phyloP scores from a whole-genome alignment of 2,797 vertebrate genomes.

The Cygnus olor region DNA sequence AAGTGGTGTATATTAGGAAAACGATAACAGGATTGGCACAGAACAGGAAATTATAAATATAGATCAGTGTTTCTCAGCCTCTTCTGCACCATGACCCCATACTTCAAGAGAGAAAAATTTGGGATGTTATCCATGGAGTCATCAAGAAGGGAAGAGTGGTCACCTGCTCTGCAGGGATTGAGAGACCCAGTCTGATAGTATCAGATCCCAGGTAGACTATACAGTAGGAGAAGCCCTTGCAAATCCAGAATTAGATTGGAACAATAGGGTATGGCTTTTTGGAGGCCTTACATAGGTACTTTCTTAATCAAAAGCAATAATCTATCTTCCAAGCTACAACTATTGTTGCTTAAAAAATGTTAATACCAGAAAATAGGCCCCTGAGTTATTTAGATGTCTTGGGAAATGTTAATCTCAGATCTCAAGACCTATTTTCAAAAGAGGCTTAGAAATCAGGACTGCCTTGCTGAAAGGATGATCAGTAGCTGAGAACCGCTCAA shows the following conservation, averaged over 20 bases:
- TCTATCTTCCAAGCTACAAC: not conserved
- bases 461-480: not conserved
- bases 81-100: not conserved
- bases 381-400: not conserved
- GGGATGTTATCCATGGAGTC: not conserved
- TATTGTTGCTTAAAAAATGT: not conserved
- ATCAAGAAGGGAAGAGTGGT: not conserved
- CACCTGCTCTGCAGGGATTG: not conserved
- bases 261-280: not conserved
- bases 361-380: not conserved
- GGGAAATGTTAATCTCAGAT: not conserved
- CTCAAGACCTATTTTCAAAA: not conserved
- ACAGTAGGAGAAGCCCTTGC: not conserved
- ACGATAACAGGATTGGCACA: not conserved
- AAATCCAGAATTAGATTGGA: not conserved
- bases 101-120: not conserved
- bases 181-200: not conserved
- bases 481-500: not conserved
- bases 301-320: not conserved
- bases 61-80: constrained; percentile 31
- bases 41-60: constrained; percentile 34
- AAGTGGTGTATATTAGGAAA: not conserved
- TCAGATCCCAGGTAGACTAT: not conserved
- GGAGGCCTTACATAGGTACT: not conserved
- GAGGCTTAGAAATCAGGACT: not conserved